Evolutionary conservation across 2,113 vertebrate species (phyloP), one percentile per base, ranked within the genome.

Genomic region (Brachypodius melanocephalos): DNA sequence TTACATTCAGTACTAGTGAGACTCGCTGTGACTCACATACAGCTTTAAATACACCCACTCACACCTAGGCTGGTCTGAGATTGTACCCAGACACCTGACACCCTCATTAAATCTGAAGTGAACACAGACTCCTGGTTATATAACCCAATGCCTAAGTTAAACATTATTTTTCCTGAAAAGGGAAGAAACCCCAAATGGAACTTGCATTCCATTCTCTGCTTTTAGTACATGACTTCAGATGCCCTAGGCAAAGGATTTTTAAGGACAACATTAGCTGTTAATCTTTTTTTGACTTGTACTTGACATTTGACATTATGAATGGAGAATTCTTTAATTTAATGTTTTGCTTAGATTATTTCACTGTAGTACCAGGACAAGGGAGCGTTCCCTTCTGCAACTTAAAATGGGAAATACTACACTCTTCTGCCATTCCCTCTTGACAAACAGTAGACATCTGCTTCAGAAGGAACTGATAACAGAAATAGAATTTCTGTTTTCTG

Each of bases 291-390:
- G 61, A 82, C 75, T 95, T 85, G 63, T 66, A 36, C n/a, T 82
- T 95, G 88, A 90, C 78, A 90, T 90, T 92, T 93, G 61, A 72
- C 76, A 85, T 85, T 91, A 81, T 85, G 48, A 92, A 78, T 57
- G 67, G 54, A 88, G 54, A 88, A 92, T 92, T 80, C 57, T 72
- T 94, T 71, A 77, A 87, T 93, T 52, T 93, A 88, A 57, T 68
- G n/a, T 88, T 93, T 93, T 90, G 26, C 58, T 90, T 83, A 79
- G 49, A 40, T 85, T 76, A 68, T 95, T 82, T 95, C 75, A 79
- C 58, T 85, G 78, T 61, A 52, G 28, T 65, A 79, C 36, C 38
- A 65, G 40, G 42, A 75, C 0, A 10, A 85, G 83, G 71, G 48
- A 88, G 66, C 26, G 52, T 40, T 72, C 58, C 52, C 29, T 95